Evolutionary conservation across 1,140 invertebrate species (phyloP), one percentile per base, ranked within the genome.

Genomic region (Sinella curviseta): DNA sequence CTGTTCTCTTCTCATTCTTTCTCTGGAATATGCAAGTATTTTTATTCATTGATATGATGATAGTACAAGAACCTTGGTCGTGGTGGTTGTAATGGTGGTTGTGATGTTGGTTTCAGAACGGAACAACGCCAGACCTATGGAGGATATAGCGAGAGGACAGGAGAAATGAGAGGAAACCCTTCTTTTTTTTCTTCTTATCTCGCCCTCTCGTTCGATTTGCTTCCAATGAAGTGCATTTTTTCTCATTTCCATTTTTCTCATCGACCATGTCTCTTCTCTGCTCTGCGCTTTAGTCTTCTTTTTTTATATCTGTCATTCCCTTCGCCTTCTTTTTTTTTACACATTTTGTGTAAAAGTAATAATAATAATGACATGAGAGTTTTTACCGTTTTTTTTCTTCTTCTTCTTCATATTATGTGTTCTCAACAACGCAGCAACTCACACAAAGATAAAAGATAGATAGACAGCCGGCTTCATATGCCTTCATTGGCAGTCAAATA

Each of bases 191-290:
- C 65, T 70, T 70, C 65, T 70, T 70, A 70, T 70, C 65, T 70
- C 31, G 65, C 65, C 65, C 65, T 70, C 65, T 70, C 65, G 65
- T 70, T 70, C 65, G 65, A 70, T 70, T 70, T 70, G 65, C 65
- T 70, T 33, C 65, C 65, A 70, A 70, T 70, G 65, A 70, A 70
- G 65, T 70, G 65, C 65, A 70, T 70, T 70, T 70, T 70, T 70
- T 70, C 65, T 70, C 65, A 70, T 70, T 70, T 70, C 65, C 65
- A 70, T 70, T 70, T 65, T 70, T 70, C 31, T 70, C 65, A 31
- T 70, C 31, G 65, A 70, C 65, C 24, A 60, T 14, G 55, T 60
- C 39, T 48, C 39, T 48, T 17, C 39, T 48, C 39, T 48, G 12
- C 24, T 60, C 24, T 26, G 8, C 57, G 12, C 57, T n/a, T 60